These are phyloP conservation scores for Crambe crambe DNA, from an alignment of 37 sponge, comb jelly and placozoan species.

Conservation along the genomic window DNA sequence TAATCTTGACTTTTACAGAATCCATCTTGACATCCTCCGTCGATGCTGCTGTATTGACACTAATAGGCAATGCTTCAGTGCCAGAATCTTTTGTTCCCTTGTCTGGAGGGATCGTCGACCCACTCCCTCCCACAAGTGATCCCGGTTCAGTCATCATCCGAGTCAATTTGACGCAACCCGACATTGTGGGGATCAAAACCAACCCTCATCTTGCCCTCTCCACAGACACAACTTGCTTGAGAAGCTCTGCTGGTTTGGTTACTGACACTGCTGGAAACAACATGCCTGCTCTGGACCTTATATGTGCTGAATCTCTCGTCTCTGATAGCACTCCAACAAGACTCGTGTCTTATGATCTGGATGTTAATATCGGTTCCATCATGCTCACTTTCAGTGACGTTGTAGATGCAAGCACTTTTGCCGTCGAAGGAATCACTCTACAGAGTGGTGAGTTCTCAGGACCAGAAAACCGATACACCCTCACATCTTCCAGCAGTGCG, in stretches of 20 bases:
- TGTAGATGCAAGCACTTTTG: slow-evolving; percentile 61
- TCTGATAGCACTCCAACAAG: slow-evolving; percentile 39
- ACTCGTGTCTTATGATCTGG: slow-evolving; percentile 62
- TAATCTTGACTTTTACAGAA: slow-evolving; percentile 78
- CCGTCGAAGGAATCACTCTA: slow-evolving; percentile 54
- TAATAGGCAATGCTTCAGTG: slow-evolving; percentile 24
- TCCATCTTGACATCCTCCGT: slow-evolving; percentile 52
- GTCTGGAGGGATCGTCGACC: slow-evolving; percentile 70
- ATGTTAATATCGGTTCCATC: slow-evolving; percentile 78
- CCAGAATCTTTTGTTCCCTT: slow-evolving; percentile 53
- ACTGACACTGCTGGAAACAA: slow-evolving; percentile 50
- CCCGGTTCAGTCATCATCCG: slow-evolving; percentile 51
- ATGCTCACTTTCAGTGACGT: slow-evolving; percentile 86
- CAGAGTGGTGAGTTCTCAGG: slow-evolving; percentile 49
- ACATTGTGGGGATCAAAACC: slow-evolving; percentile 71
- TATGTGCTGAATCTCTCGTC: slow-evolving; percentile 25
- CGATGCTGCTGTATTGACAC: slow-evolving; percentile 27
- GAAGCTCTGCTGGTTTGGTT: slow-evolving; percentile 35
- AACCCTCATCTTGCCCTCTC: slow-evolving; percentile 41
- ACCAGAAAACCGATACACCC: slow-evolving; percentile 27
- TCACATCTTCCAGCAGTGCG: slow-evolving; percentile 61
- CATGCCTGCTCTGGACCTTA: background rate
- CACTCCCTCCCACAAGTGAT: slow-evolving; percentile 25
- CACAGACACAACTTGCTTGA: slow-evolving; percentile 43
- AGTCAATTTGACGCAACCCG: slow-evolving; percentile 71